A percentile compares a stretch with the other conserved stretches of the same genome.
phyloP scores from a whole-genome alignment of 2,888 invertebrate genomes.

The Andricus quercusramuli region DNA sequence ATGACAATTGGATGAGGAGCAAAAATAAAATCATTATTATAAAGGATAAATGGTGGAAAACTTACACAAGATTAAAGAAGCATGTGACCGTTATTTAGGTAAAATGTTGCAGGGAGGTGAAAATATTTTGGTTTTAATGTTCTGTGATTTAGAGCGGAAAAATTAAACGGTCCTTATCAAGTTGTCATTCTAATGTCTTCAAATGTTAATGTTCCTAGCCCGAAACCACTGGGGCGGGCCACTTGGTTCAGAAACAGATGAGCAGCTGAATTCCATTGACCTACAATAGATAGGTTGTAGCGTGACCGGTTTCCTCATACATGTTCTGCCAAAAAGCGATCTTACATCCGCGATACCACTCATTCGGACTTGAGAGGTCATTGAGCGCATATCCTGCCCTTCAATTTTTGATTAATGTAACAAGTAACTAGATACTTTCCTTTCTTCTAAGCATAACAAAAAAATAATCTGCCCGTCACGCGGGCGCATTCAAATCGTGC shows the following conservation, averaged over 20 bases:
- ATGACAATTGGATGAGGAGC: too few species aligned
- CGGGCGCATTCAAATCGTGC: too few species aligned
- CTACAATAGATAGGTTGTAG: slow-evolving; percentile 68
- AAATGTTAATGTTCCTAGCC: slow-evolving; percentile 30
- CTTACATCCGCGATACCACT: slow-evolving; percentile 37
- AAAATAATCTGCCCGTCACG: too few species aligned
- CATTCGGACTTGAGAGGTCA: slow-evolving; percentile 42
- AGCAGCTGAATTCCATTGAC: slow-evolving; percentile 75
- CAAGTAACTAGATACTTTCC: not conserved
- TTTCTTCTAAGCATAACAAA: not conserved
- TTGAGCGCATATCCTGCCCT: not conserved
- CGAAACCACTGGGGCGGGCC: slow-evolving; percentile 58
- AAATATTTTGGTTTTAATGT: too few species aligned
- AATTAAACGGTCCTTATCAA: too few species aligned
- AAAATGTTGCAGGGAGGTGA: too few species aligned
- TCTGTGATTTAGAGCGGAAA: too few species aligned
- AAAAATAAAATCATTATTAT: too few species aligned
- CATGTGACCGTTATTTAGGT: too few species aligned
- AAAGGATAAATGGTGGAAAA: too few species aligned
- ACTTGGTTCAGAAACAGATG: slow-evolving; percentile 60
- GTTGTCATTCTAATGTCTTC: too few species aligned
- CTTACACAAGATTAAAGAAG: too few species aligned
- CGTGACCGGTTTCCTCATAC: slow-evolving; percentile 62
- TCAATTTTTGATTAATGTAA: not conserved
- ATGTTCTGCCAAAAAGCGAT: slow-evolving; percentile 62